Conservation (phyloP, 1,140 invertebrate species). For the Atopsyche davidsoni region DNA sequence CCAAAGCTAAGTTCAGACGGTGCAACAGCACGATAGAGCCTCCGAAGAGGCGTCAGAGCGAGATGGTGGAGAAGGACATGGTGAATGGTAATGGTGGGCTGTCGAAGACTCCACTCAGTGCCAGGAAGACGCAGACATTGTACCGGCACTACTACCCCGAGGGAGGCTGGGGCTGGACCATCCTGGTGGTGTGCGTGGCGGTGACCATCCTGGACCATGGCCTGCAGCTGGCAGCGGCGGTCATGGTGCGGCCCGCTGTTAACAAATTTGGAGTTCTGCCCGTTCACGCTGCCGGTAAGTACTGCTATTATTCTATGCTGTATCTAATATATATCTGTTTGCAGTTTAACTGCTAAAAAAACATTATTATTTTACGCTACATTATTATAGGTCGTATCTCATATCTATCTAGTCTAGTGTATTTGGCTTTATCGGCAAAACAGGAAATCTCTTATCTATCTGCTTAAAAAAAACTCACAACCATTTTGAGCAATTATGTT, state of each 20-base stretch:
- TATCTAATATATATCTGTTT: too few species aligned
- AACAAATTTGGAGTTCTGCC: constrained; percentile 34
- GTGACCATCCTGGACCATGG: constrained; percentile 61
- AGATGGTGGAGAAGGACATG: constrained; percentile 41
- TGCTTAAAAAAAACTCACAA: too few species aligned
- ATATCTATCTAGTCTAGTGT: too few species aligned
- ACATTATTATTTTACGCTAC: too few species aligned
- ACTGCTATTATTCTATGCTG: too few species aligned
- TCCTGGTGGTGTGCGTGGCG: constrained; percentile 60
- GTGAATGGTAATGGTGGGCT: constrained; percentile 36
- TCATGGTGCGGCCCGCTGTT: constrained; percentile 36
- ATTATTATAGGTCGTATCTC: too few species aligned
- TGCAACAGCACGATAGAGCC: constrained; percentile 29
- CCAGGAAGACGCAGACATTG: constrained; percentile 43
- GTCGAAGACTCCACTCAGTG: constrained; percentile 40
- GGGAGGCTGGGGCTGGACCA: constrained; percentile 77
- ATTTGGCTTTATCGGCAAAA: too few species aligned
- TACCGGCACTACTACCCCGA: constrained; percentile 70
- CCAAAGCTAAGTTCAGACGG: constrained; percentile 33
- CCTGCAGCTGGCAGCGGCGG: constrained; percentile 52
- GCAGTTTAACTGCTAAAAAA: too few species aligned
- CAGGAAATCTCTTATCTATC: too few species aligned
- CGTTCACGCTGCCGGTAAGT: constrained; percentile 29
- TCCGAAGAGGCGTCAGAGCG: constrained; percentile 21
- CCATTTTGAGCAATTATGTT: too few species aligned